phyloP scores from a whole-genome alignment of 2,113 vertebrate genomes.

The Ciconia stormi region DNA sequence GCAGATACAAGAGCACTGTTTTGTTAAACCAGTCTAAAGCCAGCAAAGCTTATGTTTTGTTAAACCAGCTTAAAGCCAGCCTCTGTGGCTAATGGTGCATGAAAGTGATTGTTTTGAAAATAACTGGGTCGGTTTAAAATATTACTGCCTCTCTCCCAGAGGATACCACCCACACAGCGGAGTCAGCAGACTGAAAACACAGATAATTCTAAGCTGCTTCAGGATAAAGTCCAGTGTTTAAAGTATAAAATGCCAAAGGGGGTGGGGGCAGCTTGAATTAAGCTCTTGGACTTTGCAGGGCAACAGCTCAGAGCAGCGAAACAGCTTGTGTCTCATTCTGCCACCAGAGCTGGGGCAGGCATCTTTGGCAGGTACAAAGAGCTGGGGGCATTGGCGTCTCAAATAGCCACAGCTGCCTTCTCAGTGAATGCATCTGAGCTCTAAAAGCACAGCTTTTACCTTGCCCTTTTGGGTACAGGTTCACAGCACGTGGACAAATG shows the following conservation, averaged over 20 bases:
- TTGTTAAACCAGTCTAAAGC: not conserved
- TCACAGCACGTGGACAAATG: not conserved
- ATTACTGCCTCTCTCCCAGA: slow-evolving; percentile 1
- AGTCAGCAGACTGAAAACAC: slow-evolving; percentile 21
- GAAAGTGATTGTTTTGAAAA: slow-evolving; percentile 9
- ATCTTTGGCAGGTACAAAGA: not conserved
- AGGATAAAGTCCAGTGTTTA: not conserved
- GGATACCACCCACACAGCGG: slow-evolving; percentile 14
- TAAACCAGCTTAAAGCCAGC: not conserved
- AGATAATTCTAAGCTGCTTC: slow-evolving; percentile 4
- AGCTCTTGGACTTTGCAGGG: not conserved
- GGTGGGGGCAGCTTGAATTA: not conserved
- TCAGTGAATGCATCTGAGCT: not conserved
- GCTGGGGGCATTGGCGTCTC: not conserved
- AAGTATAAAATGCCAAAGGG: not conserved
- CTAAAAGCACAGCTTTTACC: rapidly evolving
- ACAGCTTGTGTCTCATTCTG: not conserved
- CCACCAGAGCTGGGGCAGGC: not conserved
- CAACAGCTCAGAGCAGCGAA: not conserved
- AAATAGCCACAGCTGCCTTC: not conserved
- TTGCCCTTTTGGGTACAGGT: not conserved
- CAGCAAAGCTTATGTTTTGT: not conserved
- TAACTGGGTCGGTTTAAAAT: not conserved
- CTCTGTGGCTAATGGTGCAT: not conserved
- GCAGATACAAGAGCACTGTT: not conserved